Evolutionary conservation across 2,797 vertebrate genomes (phyloP), one percentile per base, ranked within the genome.

Genomic region (Austrolebias charrua): DNA sequence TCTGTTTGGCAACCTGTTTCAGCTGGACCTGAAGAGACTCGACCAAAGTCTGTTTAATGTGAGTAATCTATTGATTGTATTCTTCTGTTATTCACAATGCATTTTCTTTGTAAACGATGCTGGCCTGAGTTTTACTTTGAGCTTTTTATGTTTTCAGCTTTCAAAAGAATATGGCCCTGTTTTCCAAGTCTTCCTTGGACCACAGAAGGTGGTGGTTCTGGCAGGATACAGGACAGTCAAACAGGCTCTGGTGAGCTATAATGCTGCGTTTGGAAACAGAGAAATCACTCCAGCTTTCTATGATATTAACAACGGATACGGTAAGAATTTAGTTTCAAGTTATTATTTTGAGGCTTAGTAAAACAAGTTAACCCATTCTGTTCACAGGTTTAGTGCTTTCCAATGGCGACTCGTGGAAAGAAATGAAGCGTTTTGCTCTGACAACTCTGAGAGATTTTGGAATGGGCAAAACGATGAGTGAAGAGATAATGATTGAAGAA

Each of bases 341-440:
- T 15, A 43, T 14, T 5, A 43, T 15, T 15, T 43, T 16, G 14
- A 14, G 13, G 12, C 12, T 43, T 4, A 13, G 13, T 43, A 15
- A 43, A 43, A 14, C 4, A 14, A 43, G 3, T 5, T 16, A 11
- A 11, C n/a, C 6, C 7, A 2, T 45, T 64, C 33, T 60, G 11
- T 49, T 55, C 58, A 3, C 10, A 91, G 90, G 91, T 0, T 91
- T 24, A 0, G 0, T 86, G 0, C 87, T 91, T 70, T 45, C 84
- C 5, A 90, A 88, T 47, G 88, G 90, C 1, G 71, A 90, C 1
- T 69, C 49, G 0, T 92, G 90, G 90, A 91, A 73, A 66, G 84
- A 90, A 77, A 90, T 91, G 87, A 88, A 86, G 18, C 78, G 84
- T 15, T 92, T 92, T 52, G 65, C 86, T 15, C 10, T 91, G 1